phyloP scores from a whole-genome alignment of 2,113 vertebrate species.

The Notiomystis cincta region DNA sequence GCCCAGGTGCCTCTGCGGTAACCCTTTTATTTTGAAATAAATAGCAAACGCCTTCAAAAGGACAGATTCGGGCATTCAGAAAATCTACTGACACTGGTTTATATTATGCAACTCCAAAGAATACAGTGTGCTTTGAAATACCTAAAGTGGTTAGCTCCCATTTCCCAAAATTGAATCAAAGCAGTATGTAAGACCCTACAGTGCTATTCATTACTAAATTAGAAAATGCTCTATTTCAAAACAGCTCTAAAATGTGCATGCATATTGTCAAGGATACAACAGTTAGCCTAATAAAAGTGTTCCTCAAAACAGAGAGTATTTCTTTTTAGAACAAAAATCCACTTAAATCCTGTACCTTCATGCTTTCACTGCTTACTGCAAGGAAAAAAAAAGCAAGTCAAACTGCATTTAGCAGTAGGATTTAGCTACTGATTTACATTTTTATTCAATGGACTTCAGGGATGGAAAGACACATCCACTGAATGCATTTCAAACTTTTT shows the following conservation, averaged over 20 bases:
- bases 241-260: not conserved
- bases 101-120: not conserved
- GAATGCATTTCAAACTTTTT: conserved; percentile 11
- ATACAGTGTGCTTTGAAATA: not conserved
- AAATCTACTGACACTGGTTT: not conserved
- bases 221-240: not conserved
- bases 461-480: not conserved
- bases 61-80: not conserved
- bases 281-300: not conserved
- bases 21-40: conserved; percentile 18
- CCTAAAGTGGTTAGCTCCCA: not conserved
- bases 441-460: conserved; percentile 6
- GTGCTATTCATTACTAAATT: conserved; percentile 13
- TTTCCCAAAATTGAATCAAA: conserved; percentile 15
- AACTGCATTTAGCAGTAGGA: not conserved
- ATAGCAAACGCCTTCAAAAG: not conserved
- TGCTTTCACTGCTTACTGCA: not conserved
- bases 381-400: not conserved
- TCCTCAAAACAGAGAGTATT: not conserved
- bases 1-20: not conserved
- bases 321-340: conserved; percentile 8
- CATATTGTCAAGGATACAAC: not conserved
- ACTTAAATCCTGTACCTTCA: not conserved
- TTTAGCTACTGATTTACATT: not conserved
- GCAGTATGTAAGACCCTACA: not conserved